Percentiles rank a stretch among this genome's conserved stretches.
Evolutionary conservation across 2,888 invertebrate species (phyloP).

Genomic region (Esperia sulphurella): DNA sequence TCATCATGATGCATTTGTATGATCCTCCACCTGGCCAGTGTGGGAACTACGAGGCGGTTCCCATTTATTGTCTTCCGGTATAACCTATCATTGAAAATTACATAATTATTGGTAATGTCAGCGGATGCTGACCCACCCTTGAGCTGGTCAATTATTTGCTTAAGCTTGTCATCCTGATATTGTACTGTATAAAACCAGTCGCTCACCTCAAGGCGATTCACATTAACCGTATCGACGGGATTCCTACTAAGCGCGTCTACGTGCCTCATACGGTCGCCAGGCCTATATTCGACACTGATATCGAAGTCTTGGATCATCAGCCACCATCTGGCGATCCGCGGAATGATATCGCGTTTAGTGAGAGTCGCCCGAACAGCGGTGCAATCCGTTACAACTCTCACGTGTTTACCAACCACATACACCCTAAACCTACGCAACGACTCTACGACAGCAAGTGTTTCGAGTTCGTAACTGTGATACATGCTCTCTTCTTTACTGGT

Average conservation of each 20-base stretch:
- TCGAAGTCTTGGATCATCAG: slow-evolving; percentile 6
- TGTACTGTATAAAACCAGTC: background rate
- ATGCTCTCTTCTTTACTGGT: background rate
- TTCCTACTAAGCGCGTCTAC: slow-evolving; percentile 1
- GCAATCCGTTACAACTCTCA: slow-evolving; percentile 5
- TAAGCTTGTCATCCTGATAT: background rate
- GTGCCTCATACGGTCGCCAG: background rate
- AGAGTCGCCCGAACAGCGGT: slow-evolving; percentile 6
- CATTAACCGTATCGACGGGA: background rate
- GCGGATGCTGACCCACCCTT: background rate
- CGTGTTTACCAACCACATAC: background rate
- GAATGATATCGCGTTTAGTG: slow-evolving; percentile 7
- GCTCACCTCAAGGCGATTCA: background rate
- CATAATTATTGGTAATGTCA: slow-evolving; percentile 1
- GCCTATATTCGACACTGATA: background rate
- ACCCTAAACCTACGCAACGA: background rate
- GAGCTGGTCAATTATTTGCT: background rate
- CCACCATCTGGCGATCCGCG: slow-evolving; percentile 5
- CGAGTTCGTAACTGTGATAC: slow-evolving; percentile 4
- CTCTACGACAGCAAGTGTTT: slow-evolving; percentile 24
- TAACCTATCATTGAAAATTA: background rate
- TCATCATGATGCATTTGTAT: slow-evolving; percentile 1
- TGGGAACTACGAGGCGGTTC: background rate
- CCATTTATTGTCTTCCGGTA: background rate
- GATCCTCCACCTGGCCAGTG: background rate